Evolutionary conservation across 2,113 vertebrate species (phyloP), one percentile per base, ranked within the genome.

Genomic region (Gallinago undulata): DNA sequence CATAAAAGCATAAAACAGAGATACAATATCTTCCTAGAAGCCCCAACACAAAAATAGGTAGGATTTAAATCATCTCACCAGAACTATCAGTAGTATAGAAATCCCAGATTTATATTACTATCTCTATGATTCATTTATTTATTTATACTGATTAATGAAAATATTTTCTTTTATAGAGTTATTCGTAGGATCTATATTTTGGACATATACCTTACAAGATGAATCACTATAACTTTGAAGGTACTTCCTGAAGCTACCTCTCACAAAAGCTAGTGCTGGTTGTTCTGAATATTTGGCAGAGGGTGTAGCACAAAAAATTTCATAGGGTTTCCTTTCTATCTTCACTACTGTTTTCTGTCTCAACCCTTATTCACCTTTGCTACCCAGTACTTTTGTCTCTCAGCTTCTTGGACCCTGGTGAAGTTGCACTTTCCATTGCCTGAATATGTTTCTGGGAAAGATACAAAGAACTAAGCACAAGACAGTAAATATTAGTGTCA

Each of bases 261-360:
- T 50, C 17, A 30, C 10, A 70, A 63, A 77, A 67, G 3, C 7
- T n/a, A 39, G 9, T 28, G 10, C 4, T 62, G 16, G 2, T 53
- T 74, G 19, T 39, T 62, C 13, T 57, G 27, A 73, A 12, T 45
- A 8, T 31, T 48, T 63, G 41, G 21, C 6, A 77, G 24, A 55
- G 11, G 41, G 2, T 53, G 10, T 5, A 73, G 21, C 3, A 89
- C 16, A 59, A 50, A 74, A 69, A 67, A 57, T 2, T 9, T 45
- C 55, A 47, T 1, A 0, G 4, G 2, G 0, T 28, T 73, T 80
- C 13, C 9, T 73, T 60, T 81, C 24, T 25, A 19, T 35, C 30
- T 33, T 81, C 53, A 21, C 3, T 56, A 12, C 15, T 35, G 14
- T 51, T 68, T 41, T 43, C 15, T 77, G 6, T 11, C 39, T 81